Base-by-base conservation (phyloP, 2,888 invertebrate genomes). In the Calameuta pallipes region DNA sequence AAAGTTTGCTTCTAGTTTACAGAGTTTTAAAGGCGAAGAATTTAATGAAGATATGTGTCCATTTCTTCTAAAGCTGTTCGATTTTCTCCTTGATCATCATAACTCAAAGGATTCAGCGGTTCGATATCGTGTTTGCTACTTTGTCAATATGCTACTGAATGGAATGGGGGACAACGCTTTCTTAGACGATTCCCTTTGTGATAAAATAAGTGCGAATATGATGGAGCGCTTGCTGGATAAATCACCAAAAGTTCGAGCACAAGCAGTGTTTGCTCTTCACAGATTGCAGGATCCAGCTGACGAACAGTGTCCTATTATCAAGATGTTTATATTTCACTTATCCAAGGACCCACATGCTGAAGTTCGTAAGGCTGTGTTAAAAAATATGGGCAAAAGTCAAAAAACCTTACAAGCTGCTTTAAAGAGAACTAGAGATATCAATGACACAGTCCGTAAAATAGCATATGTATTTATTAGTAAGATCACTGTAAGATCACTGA, bases 241-340 rank as follows among this genome's bases (percentile, higher is more conserved):
- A 12, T 94, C 96, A 73, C 94, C 96, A 1, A 94, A 94, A 75
- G 96, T 98, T 4, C 93, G 98, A 33, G 94, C 95, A 68, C 95
- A 97, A 85, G 97, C 97, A 0, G 95, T 97, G 0, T 91, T 94
- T 37, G 96, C 97, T 0, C 92, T 98, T 70, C 94, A 95, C 78
- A 93, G 97, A 6, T 92, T 98, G 1, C 98, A 98, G 90, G 95
- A 96, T 85, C 97, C 97, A 0, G 92, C 92, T 75, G 95, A 96
- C 87, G 93, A 94, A 0, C 93, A 95, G 56, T 97, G 98, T 89
- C 94, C 94, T 1, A 95, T 98, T 1, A 95, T 97, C 1, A 93
- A 94, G 83, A 93, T 95, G 0, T 96, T 96, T 84, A 92, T 94
- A 35, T 95, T 94, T 86, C 95, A 96, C 82, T 93, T 96, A 91